A percentile compares a stretch with the other conserved stretches of the same genome.
These are phyloP conservation scores for Pristionchus maxplancki DNA, from an alignment of 2,888 invertebrate genomes.

Conservation along the genomic window DNA sequence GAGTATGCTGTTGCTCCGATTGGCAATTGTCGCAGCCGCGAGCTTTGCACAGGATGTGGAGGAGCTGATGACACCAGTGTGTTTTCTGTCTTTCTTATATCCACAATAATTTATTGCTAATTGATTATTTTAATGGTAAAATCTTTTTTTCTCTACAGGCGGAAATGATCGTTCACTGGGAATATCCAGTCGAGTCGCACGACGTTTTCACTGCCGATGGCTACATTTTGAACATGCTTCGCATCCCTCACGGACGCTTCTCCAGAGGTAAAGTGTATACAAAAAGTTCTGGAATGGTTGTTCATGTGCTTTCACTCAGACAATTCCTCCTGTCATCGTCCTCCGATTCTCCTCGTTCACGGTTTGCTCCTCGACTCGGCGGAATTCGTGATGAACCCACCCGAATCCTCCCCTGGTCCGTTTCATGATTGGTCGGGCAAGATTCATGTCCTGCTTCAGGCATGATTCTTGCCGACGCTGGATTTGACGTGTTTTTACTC, in stretches of 20 bases:
- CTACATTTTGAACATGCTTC: neutral
- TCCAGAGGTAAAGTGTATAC: neutral
- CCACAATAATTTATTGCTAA: too few relatives aligned
- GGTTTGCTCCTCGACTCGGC: slow-evolving; percentile 62
- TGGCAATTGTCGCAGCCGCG: neutral
- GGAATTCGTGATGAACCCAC: slow-evolving; percentile 58
- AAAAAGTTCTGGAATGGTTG: neutral
- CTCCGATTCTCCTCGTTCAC: slow-evolving; percentile 68
- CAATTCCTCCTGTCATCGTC: slow-evolving; percentile 33
- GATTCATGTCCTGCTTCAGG: too few relatives aligned
- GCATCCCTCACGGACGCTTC: neutral
- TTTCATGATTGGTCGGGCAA: too few relatives aligned
- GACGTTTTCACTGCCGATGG: neutral
- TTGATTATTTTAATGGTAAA: too few relatives aligned
- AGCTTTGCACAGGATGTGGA: neutral
- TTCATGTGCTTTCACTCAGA: too few relatives aligned
- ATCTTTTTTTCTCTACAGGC: too few relatives aligned
- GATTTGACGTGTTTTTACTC: slow-evolving; percentile 87
- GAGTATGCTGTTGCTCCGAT: neutral
- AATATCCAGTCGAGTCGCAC: neutral
- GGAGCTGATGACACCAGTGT: neutral
- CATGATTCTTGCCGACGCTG: slow-evolving; percentile 78
- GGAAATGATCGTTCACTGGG: neutral
- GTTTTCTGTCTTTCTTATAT: neutral
- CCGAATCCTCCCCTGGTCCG: slow-evolving; percentile 27